Evolutionary conservation across 2,113 vertebrate genomes (phyloP), one percentile per base, ranked within the genome.

Genomic region (Protomyctophum bolini): DNA sequence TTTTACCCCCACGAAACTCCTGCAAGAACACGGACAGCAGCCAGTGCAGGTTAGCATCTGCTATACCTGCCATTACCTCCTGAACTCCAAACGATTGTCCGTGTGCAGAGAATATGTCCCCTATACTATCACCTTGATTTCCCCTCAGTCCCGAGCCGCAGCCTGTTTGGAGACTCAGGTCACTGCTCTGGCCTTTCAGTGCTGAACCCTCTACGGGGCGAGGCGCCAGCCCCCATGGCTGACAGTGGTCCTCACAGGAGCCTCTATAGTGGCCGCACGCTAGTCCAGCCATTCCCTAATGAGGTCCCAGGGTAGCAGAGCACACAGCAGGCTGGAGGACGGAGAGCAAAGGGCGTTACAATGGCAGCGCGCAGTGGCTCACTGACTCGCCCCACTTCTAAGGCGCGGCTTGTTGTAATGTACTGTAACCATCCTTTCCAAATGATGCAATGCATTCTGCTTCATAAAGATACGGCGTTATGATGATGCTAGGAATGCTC

Each of bases 301-400:
- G 79, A 77, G 78, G 57, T 84, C 82, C 82, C 82, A 48, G 41
- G 75, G 62, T 68, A 58, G 33, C 63, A 60, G 28, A 41, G 33
- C 15, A 41, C 57, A 52, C 48, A 51, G 61, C 52, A 6, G 57
- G 8, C 41, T 52, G 10, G 7, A 48, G 47, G 76, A 65, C 66
- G n/a, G 66, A 56, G 48, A 51, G 48, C 10, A 52, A 56, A 33
- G 15, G 58, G 29, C 12, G 12, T 8, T 14, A 48, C n/a, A 41
- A 21, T 21, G 21, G 21, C 21, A 21, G 21, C 33, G 3, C 5
- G 33, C 33, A 41, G 54, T n/a, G 54, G 10, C 57, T 58, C 21
- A 9, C 57, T 28, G 57, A 58, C 55, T 57, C 57, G 5, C 15
- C 21, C 15, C 1, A 9, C 10, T 54, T 54, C 12, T 41, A 41